Evolutionary conservation across 1,140 invertebrate genomes (phyloP).

Genomic region (Halesus radiatus): DNA sequence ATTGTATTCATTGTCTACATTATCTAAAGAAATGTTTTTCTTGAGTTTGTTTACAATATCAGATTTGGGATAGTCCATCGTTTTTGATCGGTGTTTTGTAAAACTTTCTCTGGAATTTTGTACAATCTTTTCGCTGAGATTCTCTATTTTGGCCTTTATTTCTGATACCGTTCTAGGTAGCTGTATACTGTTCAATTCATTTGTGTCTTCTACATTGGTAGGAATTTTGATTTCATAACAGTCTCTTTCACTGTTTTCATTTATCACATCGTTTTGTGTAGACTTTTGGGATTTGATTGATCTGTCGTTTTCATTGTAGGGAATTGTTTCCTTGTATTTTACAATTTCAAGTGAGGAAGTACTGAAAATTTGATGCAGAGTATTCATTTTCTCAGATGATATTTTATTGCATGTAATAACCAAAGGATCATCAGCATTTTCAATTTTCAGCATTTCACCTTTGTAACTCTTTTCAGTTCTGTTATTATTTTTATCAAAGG

Average conservation of each 20-base stretch:
- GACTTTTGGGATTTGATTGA: not conserved
- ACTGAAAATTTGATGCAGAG: constrained; percentile 35
- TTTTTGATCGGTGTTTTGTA: constrained; percentile 51
- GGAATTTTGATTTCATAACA: not conserved
- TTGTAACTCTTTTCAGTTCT: not conserved
- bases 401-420: constrained; percentile 33
- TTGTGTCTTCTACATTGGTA: not conserved
- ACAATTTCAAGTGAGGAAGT: not conserved
- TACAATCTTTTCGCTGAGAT: constrained; percentile 26
- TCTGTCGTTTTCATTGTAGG: not conserved
- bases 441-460: constrained; percentile 39
- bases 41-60: constrained; percentile 41
- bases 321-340: not conserved
- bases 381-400: constrained; percentile 37
- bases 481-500: constrained; percentile 13
- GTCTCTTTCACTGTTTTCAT: not conserved
- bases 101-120: constrained; percentile 42
- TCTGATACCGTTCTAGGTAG: constrained; percentile 9
- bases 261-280: not conserved
- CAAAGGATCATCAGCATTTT: constrained; percentile 35
- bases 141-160: constrained; percentile 53
- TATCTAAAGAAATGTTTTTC: constrained; percentile 51
- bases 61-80: constrained; percentile 48
- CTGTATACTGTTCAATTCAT: not conserved
- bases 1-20: not conserved